Conservation (phyloP, 2,113 vertebrate genomes). For the Tamias sibiricus region DNA sequence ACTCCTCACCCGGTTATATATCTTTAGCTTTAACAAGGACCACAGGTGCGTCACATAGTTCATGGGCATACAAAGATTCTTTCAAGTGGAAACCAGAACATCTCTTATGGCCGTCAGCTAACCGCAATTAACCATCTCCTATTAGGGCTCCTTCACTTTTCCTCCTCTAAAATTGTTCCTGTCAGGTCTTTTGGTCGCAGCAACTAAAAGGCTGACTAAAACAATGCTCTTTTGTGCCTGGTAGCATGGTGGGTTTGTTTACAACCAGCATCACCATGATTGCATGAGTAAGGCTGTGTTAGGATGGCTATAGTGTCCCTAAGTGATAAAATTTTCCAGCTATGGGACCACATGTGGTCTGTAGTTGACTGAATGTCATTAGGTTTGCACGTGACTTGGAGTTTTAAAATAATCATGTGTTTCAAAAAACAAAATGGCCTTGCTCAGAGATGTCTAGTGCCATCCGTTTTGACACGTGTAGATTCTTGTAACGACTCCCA, state of each 20-base stretch:
- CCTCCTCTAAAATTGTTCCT: too few species aligned
- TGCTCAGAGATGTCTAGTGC: background rate
- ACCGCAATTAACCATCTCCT: too few species aligned
- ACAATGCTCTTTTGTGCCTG: background rate
- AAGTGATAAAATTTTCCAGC: background rate
- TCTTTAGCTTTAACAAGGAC: too few species aligned
- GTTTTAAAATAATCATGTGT: background rate
- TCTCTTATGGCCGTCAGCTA: too few species aligned
- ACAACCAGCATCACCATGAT: background rate
- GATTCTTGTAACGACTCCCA: background rate
- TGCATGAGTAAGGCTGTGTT: accelerated
- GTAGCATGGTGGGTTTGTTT: background rate
- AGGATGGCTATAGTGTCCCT: background rate
- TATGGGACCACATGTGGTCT: background rate
- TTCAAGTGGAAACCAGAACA: too few species aligned
- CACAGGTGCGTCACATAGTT: too few species aligned
- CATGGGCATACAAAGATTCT: too few species aligned
- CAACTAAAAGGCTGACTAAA: too few species aligned
- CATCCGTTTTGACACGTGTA: background rate
- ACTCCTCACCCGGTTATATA: too few species aligned
- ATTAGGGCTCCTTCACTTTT: too few species aligned
- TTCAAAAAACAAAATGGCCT: background rate
- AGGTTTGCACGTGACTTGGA: background rate
- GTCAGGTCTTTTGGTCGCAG: too few species aligned
- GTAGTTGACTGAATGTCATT: background rate